These are phyloP conservation scores for Alethe diademata DNA, from an alignment of 2,113 vertebrate species.

Conservation along the genomic window DNA sequence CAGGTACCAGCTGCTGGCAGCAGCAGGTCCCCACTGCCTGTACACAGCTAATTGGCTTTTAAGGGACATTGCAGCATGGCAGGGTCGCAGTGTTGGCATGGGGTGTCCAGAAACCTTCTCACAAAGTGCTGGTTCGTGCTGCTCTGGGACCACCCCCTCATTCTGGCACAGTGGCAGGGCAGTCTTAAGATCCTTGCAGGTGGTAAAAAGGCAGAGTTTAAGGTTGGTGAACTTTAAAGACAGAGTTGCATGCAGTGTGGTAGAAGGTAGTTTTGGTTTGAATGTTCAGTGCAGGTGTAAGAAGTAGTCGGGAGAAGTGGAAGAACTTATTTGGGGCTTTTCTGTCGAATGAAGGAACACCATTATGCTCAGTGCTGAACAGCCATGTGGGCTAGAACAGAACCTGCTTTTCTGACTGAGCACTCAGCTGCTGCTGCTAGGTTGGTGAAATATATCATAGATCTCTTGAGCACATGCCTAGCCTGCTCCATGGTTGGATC, in stretches of 20 bases:
- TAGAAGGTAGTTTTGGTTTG: not conserved
- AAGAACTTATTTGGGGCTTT: not conserved
- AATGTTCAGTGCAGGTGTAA: not conserved
- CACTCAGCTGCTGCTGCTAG: not conserved
- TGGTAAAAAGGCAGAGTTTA: not conserved
- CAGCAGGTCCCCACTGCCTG: not conserved
- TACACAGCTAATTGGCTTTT: not conserved
- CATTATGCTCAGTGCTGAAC: not conserved
- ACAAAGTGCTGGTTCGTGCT: not conserved
- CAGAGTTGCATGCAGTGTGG: not conserved
- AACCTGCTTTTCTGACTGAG: not conserved
- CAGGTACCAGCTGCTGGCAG: not conserved
- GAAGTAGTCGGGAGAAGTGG: not conserved
- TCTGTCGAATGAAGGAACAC: not conserved
- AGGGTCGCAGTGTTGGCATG: too few relatives aligned
- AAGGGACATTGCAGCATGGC: rapidly evolving
- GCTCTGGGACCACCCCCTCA: not conserved
- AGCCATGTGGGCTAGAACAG: not conserved
- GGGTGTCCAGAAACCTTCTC: rapidly evolving
- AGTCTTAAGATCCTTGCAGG: rapidly evolving
- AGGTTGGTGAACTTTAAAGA: rapidly evolving
- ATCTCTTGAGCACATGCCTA: not conserved
- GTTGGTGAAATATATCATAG: not conserved
- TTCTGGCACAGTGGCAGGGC: rapidly evolving
- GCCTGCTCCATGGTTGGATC: not conserved